Conservation (phyloP, 2,113 vertebrate genomes). For the Grus americana region DNA sequence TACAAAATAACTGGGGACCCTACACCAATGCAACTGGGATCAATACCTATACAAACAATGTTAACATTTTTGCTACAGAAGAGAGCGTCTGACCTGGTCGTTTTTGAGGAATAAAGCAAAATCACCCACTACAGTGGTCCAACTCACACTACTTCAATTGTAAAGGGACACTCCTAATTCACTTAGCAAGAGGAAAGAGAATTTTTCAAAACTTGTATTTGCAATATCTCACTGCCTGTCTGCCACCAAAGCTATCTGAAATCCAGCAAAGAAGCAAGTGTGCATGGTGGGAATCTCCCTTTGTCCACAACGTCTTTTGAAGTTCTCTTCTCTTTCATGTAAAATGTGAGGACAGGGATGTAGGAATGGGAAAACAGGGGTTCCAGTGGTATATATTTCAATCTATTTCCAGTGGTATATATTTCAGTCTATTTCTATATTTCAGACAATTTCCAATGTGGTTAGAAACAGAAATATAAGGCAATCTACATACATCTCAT, state of each 20-base stretch:
- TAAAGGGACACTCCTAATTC: not conserved
- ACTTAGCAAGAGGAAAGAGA: not conserved
- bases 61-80: not conserved
- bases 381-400: too few relatives aligned
- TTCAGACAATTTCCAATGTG: not conserved
- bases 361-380: too few relatives aligned
- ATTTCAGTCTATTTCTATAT: not conserved
- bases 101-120: not conserved
- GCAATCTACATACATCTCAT: not conserved
- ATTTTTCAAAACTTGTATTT: not conserved
- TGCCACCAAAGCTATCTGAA: not conserved
- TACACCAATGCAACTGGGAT: too few relatives aligned
- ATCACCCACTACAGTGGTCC: too few relatives aligned
- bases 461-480: not conserved
- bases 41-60: not conserved
- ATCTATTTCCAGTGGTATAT: not conserved
- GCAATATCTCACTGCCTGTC: too few relatives aligned
- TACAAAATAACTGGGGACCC: not conserved
- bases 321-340: not conserved
- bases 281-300: not conserved
- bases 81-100: too few relatives aligned
- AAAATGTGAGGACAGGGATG: accelerated
- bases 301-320: not conserved
- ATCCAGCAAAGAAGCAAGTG: not conserved
- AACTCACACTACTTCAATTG: not conserved